Evolutionary conservation across 1,140 invertebrate species (phyloP).

Genomic region (Pogonomyrmex barbatus): DNA sequence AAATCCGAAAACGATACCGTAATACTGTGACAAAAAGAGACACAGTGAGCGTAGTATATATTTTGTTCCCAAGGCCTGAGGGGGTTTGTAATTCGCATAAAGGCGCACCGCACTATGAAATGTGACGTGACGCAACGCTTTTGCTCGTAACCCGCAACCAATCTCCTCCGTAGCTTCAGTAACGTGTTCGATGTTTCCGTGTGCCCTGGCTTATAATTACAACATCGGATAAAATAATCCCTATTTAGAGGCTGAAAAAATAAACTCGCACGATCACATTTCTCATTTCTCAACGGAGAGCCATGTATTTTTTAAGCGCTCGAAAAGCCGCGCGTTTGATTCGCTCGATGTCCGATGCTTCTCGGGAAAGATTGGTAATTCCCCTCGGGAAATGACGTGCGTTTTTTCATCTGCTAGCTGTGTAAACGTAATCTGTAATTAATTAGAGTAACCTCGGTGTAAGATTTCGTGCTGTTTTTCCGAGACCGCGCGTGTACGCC

Average conservation of each 20-base stretch:
- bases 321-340: neutral
- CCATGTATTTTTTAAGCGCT: neutral
- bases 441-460: neutral
- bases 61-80: constrained; percentile 48
- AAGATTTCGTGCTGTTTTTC: constrained; percentile 17
- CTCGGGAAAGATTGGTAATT: neutral
- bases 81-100: constrained; percentile 70
- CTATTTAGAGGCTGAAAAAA: neutral
- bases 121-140: constrained; percentile 65
- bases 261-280: neutral
- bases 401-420: neutral
- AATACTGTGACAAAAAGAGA: constrained; percentile 32
- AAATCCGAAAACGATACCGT: constrained; percentile 7
- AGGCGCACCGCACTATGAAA: constrained; percentile 61
- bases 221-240: neutral
- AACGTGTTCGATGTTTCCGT: constrained; percentile 21
- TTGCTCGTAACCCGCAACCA: constrained; percentile 67
- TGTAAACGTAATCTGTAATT: neutral
- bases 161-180: constrained; percentile 51
- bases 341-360: neutral
- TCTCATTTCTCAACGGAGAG: neutral
- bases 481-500: constrained; percentile 13
- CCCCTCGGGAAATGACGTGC: neutral
- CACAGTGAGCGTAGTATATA: constrained; percentile 43
- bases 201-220: neutral